Conservation (phyloP, 2,888 invertebrate genomes). For the Chirona hameri region DNA sequence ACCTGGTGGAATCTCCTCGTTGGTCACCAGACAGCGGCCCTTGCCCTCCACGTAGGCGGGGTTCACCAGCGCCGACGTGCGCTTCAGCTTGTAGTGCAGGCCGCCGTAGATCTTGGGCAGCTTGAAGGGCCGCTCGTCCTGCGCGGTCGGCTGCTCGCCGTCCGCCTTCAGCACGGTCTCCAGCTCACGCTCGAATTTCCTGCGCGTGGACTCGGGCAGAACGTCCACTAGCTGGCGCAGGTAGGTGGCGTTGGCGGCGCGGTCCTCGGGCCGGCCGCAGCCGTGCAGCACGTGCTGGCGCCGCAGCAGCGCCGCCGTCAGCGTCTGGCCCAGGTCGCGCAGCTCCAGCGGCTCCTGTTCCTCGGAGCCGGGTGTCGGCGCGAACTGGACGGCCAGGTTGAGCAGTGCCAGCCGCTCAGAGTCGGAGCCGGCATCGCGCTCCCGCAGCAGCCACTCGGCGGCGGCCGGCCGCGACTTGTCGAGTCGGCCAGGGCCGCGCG, state of each 20-base stretch:
- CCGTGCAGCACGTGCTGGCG: neutral
- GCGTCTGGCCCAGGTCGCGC: constrained; percentile 8
- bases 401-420: neutral
- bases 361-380: constrained; percentile 22
- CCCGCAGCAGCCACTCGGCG: constrained; percentile 13
- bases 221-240: neutral
- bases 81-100: constrained; percentile 31
- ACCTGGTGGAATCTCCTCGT: constrained; percentile 42
- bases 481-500: neutral
- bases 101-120: constrained; percentile 29
- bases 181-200: neutral
- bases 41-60: constrained; percentile 36
- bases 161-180: neutral
- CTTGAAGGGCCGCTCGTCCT: neutral
- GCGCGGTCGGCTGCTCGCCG: neutral
- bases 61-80: constrained; percentile 34
- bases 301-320: neutral
- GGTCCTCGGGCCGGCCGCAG: neutral
- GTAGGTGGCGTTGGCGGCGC: neutral
- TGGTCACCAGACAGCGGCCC: constrained; percentile 42
- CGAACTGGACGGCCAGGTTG: constrained; percentile 13
- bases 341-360: neutral
- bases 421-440: neutral
- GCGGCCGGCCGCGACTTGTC: neutral
- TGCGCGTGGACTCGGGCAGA: neutral